These are phyloP conservation scores for Campopleginae sp. DNA, from an alignment of 2,888 invertebrate genomes.

Conservation along the genomic window DNA sequence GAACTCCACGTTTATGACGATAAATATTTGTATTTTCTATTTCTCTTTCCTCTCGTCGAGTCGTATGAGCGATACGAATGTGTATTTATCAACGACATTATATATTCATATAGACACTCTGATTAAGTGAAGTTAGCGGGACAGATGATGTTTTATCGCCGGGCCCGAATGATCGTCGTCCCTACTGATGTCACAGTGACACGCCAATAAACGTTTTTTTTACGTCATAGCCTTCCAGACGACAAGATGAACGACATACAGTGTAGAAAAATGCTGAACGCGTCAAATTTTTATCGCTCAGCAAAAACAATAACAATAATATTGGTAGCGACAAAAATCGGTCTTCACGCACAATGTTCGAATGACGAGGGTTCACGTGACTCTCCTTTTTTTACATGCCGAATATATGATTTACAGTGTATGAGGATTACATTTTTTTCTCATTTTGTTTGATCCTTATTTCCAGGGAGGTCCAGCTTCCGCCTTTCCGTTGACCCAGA, in stretches of 20 bases:
- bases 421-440: slow-evolving; percentile 52
- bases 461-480: slow-evolving; percentile 82
- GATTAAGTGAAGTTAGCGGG: slow-evolving; percentile 1
- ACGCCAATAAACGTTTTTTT: slow-evolving; percentile 52
- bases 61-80: slow-evolving; percentile 21
- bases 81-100: slow-evolving; percentile 34
- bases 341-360: background rate
- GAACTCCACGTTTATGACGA: slow-evolving; percentile 47
- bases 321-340: background rate
- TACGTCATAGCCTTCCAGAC: slow-evolving; percentile 28
- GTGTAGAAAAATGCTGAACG: too few species aligned
- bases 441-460: slow-evolving; percentile 67
- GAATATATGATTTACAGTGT: slow-evolving; percentile 3
- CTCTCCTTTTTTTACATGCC: background rate
- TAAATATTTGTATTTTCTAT: slow-evolving; percentile 49
- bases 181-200: slow-evolving; percentile 21
- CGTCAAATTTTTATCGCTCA: background rate
- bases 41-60: slow-evolving; percentile 13
- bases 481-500: slow-evolving; percentile 83
- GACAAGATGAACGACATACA: background rate
- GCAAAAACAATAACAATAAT: background rate
- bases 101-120: slow-evolving; percentile 6
- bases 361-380: background rate
- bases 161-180: slow-evolving; percentile 14
- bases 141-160: slow-evolving; percentile 38